Conservation (phyloP, 2,113 vertebrate species). For the Myxocyprinus asiaticus region DNA sequence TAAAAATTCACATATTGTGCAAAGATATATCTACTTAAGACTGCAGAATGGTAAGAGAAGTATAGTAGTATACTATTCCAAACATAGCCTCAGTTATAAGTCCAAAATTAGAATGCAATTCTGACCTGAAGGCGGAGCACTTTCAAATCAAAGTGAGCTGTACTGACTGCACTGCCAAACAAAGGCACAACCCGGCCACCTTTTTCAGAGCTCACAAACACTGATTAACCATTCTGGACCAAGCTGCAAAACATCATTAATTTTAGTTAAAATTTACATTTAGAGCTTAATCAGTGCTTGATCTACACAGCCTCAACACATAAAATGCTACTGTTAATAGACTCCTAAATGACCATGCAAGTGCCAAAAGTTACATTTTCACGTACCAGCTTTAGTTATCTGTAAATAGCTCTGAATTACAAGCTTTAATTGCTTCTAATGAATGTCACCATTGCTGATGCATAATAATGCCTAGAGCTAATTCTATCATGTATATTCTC, state of each 20-base stretch:
- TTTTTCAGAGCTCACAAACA: not conserved
- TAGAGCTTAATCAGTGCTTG: conserved; percentile 8
- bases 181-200: conserved; percentile 17
- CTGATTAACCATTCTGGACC: not conserved
- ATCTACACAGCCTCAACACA: not conserved
- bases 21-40: too few relatives aligned
- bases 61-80: too few relatives aligned
- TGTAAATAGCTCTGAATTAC: conserved; percentile 15
- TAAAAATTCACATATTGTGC: too few relatives aligned
- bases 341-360: conserved; percentile 2
- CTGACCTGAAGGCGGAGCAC: conserved; percentile 76
- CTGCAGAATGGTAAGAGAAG: too few relatives aligned
- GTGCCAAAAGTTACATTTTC: not conserved
- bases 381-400: not conserved
- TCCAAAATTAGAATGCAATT: conserved; percentile 60
- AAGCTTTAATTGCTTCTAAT: conserved; percentile 13
- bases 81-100: too few relatives aligned
- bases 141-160: conserved; percentile 47
- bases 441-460: not conserved
- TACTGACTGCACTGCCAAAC: not conserved
- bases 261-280: not conserved
- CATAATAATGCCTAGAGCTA: conserved; percentile 19
- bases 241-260: not conserved
- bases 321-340: conserved; percentile 5
- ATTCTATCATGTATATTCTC: conserved; percentile 33